phyloP scores from a whole-genome alignment of 1,140 invertebrate genomes.

The Drosophila punjabiensis region DNA sequence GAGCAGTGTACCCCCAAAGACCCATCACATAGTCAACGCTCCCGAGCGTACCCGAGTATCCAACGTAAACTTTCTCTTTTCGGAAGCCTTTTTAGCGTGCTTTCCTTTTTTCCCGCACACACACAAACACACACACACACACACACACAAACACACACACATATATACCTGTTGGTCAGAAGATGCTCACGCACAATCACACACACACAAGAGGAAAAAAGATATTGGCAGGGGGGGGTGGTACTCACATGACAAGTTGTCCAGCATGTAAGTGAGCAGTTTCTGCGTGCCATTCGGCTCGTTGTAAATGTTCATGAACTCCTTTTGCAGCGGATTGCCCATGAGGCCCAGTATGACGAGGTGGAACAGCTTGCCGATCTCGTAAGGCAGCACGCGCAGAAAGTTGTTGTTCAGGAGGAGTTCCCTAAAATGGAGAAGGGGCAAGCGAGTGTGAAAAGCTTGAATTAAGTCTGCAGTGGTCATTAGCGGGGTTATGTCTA shows the following conservation, averaged over 20 bases:
- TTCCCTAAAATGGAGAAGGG: slow-evolving; percentile 90
- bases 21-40: slow-evolving; percentile 11
- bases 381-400: slow-evolving; percentile 96
- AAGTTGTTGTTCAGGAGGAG: slow-evolving; percentile 97
- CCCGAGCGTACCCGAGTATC: slow-evolving; percentile 11
- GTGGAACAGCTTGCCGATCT: slow-evolving; percentile 99
- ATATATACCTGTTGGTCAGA: slow-evolving; percentile 26
- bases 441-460: slow-evolving; percentile 7
- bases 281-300: slow-evolving; percentile 97
- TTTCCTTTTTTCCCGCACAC: slow-evolving; percentile 75
- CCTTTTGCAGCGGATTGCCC: slow-evolving; percentile 97
- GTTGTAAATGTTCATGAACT: slow-evolving; percentile 95
- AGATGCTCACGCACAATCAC: slow-evolving; percentile 38
- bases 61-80: slow-evolving; percentile 73
- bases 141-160: slow-evolving; percentile 20
- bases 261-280: slow-evolving; percentile 96
- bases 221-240: slow-evolving; percentile 27
- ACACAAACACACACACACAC: slow-evolving; percentile 20
- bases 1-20: neutral
- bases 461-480: neutral
- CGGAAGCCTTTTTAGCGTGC: slow-evolving; percentile 65
- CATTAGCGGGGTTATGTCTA: slow-evolving; percentile 2
- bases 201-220: slow-evolving; percentile 6
- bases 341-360: slow-evolving; percentile 95
- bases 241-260: slow-evolving; percentile 95